phyloP scores from a whole-genome alignment of 2,888 invertebrate species.

The Aleiodes leptofemur region DNA sequence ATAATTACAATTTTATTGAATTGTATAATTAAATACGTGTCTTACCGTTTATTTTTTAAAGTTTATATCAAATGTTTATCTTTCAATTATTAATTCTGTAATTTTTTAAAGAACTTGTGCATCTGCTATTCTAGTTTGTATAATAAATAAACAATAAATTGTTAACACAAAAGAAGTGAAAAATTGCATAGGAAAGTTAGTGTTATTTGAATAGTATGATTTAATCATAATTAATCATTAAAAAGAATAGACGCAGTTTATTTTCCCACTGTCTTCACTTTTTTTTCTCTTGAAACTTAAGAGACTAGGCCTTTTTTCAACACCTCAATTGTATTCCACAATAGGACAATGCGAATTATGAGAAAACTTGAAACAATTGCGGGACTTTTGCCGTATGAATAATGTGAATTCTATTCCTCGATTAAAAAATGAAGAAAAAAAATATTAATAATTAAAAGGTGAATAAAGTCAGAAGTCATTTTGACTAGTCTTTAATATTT shows the following conservation, averaged over 20 bases:
- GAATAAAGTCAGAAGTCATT: slow-evolving; percentile 53
- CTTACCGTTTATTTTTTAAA: slow-evolving; percentile 5
- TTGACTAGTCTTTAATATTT: slow-evolving; percentile 71
- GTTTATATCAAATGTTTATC: slow-evolving; percentile 29
- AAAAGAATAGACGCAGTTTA: background rate
- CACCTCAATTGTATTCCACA: background rate
- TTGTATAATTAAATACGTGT: slow-evolving; percentile 13
- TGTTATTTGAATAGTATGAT: slow-evolving; percentile 19
- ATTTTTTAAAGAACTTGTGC: too few species aligned
- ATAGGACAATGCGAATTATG: slow-evolving; percentile 19
- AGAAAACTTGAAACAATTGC: background rate
- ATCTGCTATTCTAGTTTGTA: too few species aligned
- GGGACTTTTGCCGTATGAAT: background rate
- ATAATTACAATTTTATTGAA: slow-evolving; percentile 8
- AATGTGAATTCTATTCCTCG: background rate
- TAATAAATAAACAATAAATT: slow-evolving; percentile 12
- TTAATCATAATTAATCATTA: slow-evolving; percentile 8
- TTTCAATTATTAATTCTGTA: background rate
- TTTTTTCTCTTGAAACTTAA: background rate
- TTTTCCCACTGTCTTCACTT: slow-evolving; percentile 20
- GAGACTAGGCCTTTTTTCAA: background rate
- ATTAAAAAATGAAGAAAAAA: background rate
- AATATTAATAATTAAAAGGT: slow-evolving; percentile 24
- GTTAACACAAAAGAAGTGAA: background rate
- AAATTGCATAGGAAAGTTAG: slow-evolving; percentile 4